Evolutionary conservation across 2,797 vertebrate species (phyloP), one percentile per base, ranked within the genome.

Genomic region (Platalea minor): DNA sequence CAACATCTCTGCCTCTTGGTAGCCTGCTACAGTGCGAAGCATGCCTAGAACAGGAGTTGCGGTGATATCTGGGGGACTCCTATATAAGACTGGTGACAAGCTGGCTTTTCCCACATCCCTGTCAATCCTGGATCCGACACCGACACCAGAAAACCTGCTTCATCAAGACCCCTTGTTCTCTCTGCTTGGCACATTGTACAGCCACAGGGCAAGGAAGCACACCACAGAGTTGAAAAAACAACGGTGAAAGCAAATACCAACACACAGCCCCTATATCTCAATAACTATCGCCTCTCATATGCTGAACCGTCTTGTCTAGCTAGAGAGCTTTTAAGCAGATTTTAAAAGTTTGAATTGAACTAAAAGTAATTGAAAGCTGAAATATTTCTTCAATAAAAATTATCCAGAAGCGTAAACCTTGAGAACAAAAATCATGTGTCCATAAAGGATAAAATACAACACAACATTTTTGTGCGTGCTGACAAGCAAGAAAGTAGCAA

Each of bases 131-230:
- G 37, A 31, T 57, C 54, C 26, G 33, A 50, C 1, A 5, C 20
- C 1, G 0, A 29, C 29, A 57, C 20, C 25, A 26, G 35, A 56
- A 59, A 78, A 43, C 21, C 9, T 0, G 0, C 25, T 50, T 61
- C 1, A 0, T 29, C 61, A 43, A 50, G 35, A 39, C 20, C 7
- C 4, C 21, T 60, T 53, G 25, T 37, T 48, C n/a, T 29, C 10
- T 31, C 72, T 53, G 18, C 57, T 54, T 13, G 12, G 26, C 1
- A 1, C 29, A 7, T 7, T 26, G 29, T 31, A 28, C 41, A 56
- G 54, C 61, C 54, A 29, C 6, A 0, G 11, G 53, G 60, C 26
- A 56, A 50, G 35, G 48, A 24, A 54, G 45, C 33, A n/a, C 11
- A 24, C 23, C 31, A 8, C 1, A 0, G 17, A 31, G 31, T 56